Evolutionary conservation across 2,113 vertebrate genomes (phyloP), one percentile per base, ranked within the genome.

Genomic region (Notarius lentiginosus): DNA sequence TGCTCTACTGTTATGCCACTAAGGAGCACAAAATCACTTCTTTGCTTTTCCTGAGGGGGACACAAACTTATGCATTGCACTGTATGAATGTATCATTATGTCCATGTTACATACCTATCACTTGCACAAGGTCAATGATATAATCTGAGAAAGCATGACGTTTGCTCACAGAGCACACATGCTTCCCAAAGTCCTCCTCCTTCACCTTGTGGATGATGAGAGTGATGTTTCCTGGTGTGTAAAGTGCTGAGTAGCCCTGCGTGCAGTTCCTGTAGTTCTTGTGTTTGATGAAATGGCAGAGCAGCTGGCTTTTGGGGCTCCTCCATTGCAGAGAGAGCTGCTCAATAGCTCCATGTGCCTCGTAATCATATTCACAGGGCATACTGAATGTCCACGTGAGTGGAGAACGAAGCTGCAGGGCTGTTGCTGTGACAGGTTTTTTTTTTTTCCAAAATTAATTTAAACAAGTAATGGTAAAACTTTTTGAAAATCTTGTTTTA

Each of bases 251-350:
- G 88, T 95, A 95, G 8, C 95, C 95, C 0, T 18, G 7, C 0
- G 88, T 92, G 91, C 95, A 96, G 94, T 95, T 95, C 88, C 76
- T 90, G 90, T 93, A 96, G 1, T 5, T 12, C 65, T 93, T 95
- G 87, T 96, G 95, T 80, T 96, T 96, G 91, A 96, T 94, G 90
- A 92, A 94, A 90, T 96, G 94, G 83, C 95, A 96, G 68, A 95
- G 92, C 77, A 96, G 91, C 68, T 87, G 53, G 9, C 92, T 91
- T 51, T 22, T 11, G 0, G 95, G 95, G 30, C 92, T 92, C 87
- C 89, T 91, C 95, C 95, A 96, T 89, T 95, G 95, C 1, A 95
- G 84, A 0, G 95, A 95, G 55, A 96, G 92, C 91, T 95, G 92
- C 0, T 92, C 76, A 79, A 94, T 68, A 14, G 86, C 47, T 0